Conservation (phyloP, 2,888 invertebrate genomes). For the Villa cingulata region DNA sequence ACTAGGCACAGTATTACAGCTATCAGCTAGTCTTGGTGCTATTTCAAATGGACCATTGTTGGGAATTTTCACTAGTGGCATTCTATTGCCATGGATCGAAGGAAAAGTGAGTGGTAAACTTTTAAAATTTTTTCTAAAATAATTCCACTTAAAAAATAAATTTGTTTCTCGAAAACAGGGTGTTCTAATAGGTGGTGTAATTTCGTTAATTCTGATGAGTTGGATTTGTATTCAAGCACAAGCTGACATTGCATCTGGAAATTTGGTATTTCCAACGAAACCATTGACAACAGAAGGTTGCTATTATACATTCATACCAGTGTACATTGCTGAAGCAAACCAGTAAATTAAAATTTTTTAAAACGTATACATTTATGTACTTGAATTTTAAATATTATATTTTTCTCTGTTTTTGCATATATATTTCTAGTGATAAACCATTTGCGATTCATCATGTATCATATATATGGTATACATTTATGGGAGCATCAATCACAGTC, state of each 20-base stretch:
- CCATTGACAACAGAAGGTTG: constrained; percentile 41
- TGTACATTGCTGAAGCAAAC: too few species aligned
- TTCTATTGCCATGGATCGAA: constrained; percentile 53
- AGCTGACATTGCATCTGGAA: constrained; percentile 39
- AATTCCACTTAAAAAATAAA: not conserved
- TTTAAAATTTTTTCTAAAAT: constrained; percentile 20
- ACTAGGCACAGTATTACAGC: constrained; percentile 56
- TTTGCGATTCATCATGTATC: constrained; percentile 52
- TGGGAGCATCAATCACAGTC: constrained; percentile 44
- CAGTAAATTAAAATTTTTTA: too few species aligned
- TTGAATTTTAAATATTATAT: too few species aligned
- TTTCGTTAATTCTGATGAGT: constrained; percentile 39
- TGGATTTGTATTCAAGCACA: constrained; percentile 43
- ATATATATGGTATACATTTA: constrained; percentile 63
- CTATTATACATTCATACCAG: constrained; percentile 37
- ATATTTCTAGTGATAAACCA: constrained; percentile 11
- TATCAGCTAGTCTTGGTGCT: constrained; percentile 48
- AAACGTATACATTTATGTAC: too few species aligned
- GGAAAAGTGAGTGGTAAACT: constrained; percentile 42
- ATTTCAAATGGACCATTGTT: constrained; percentile 53
- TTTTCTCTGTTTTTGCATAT: too few species aligned
- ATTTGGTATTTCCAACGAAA: constrained; percentile 37
- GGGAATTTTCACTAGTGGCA: constrained; percentile 53
- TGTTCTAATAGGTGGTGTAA: constrained; percentile 41
- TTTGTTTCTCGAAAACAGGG: constrained; percentile 28